These are phyloP conservation scores for Carassius carassius DNA, from an alignment of 2,113 vertebrate species.

Conservation along the genomic window DNA sequence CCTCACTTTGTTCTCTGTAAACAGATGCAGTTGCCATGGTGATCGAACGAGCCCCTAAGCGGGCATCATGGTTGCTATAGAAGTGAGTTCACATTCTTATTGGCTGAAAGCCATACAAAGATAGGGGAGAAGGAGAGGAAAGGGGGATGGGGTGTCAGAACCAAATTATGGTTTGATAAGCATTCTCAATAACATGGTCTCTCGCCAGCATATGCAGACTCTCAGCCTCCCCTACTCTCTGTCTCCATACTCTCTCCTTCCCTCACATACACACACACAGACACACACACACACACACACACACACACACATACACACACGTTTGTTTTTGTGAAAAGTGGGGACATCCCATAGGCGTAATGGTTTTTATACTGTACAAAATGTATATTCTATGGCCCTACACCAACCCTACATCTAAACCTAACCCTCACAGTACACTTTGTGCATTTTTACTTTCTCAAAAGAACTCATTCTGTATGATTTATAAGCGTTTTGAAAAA, in stretches of 20 bases:
- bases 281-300: conserved; percentile 19
- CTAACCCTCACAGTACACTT: no score
- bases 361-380: no score
- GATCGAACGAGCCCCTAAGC: conserved; percentile 75
- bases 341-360: no score
- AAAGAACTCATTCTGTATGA: no score
- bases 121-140: conserved; percentile 58
- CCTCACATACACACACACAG: conserved; percentile 24
- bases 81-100: conserved; percentile 62
- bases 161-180: conserved; percentile 67
- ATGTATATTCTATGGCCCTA: no score
- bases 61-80: conserved; percentile 79
- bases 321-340: no score
- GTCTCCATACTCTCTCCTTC: conserved; percentile 45
- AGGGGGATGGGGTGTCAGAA: conserved; percentile 57
- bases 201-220: conserved; percentile 55
- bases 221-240: conserved; percentile 19
- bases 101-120: conserved; percentile 65
- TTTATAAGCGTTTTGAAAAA: no score
- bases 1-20: conserved; percentile 75
- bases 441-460: no score
- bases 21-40: conserved; percentile 93
- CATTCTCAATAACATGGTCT: conserved; percentile 67
- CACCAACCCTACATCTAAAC: no score
- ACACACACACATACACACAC: conserved; percentile 16